phyloP scores from a whole-genome alignment of 53 echinoderm and acorn worm genomes.

The Paracentrotus lividus region DNA sequence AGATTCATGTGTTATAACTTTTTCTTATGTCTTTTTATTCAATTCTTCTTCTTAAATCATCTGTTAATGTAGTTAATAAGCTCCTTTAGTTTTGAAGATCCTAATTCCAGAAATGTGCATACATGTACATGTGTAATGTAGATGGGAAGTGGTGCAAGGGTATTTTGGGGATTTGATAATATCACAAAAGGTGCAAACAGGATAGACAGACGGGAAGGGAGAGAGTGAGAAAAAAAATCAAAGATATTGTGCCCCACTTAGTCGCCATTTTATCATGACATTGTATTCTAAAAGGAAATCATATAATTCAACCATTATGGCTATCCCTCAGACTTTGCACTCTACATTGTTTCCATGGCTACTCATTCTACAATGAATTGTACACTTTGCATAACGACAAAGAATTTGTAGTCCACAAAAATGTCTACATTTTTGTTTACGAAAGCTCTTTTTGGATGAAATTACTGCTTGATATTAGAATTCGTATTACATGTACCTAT shows the following conservation, averaged over 20 bases:
- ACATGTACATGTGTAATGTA: not conserved
- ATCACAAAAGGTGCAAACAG: not conserved
- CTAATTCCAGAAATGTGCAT: too few relatives aligned
- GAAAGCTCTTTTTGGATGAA: too few relatives aligned
- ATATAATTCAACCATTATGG: constrained; percentile 43
- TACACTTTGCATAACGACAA: not conserved
- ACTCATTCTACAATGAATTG: not conserved
- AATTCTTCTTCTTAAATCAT: too few relatives aligned
- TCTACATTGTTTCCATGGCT: not conserved
- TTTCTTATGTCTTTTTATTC: too few relatives aligned
- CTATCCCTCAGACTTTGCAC: not conserved
- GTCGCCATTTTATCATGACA: not conserved
- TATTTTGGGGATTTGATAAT: too few relatives aligned
- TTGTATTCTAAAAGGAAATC: constrained; percentile 22
- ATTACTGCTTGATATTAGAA: too few relatives aligned
- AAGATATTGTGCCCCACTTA: constrained; percentile 15
- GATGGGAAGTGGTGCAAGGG: not conserved
- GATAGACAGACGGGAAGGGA: not conserved
- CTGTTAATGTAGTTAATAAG: too few relatives aligned
- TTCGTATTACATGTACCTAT: too few relatives aligned
- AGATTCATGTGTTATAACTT: too few relatives aligned
- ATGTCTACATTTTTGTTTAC: not conserved
- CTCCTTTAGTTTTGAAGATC: too few relatives aligned
- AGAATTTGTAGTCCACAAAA: not conserved
- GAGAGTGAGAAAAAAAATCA: not conserved